Conservation (phyloP, 2,888 invertebrate genomes). For the Phaedon cochleariae region DNA sequence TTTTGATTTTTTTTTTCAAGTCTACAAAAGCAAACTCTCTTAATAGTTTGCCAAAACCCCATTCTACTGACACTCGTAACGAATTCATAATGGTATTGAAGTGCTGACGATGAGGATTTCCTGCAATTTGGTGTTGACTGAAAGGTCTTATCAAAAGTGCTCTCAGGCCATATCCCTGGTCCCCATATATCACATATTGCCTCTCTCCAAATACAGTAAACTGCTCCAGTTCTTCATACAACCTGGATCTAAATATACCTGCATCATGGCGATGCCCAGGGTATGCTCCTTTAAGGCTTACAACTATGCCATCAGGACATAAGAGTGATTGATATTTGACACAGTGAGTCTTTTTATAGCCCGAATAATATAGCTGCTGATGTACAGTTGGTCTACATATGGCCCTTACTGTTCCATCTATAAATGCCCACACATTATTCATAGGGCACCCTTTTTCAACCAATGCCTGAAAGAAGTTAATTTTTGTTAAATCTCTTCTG, state of each 20-base stretch:
- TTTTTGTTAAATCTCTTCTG: background rate
- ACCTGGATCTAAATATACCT: slow-evolving; percentile 13
- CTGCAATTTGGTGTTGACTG: slow-evolving; percentile 11
- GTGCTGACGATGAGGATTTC: slow-evolving; percentile 22
- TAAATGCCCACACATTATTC: slow-evolving; percentile 16
- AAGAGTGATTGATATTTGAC: slow-evolving; percentile 20
- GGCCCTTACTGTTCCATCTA: slow-evolving; percentile 18
- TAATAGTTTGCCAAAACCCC: slow-evolving; percentile 41
- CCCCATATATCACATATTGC: slow-evolving; percentile 15
- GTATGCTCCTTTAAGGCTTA: slow-evolving; percentile 29
- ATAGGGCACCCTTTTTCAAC: slow-evolving; percentile 6
- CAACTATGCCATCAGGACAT: slow-evolving; percentile 40
- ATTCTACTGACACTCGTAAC: slow-evolving; percentile 35
- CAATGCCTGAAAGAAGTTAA: background rate
- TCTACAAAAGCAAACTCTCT: slow-evolving; percentile 19
- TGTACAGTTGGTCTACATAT: slow-evolving; percentile 15
- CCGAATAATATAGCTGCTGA: slow-evolving; percentile 9
- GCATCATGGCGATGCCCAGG: slow-evolving; percentile 20
- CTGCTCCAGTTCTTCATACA: slow-evolving; percentile 15
- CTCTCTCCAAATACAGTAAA: background rate
- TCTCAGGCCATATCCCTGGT: slow-evolving; percentile 12
- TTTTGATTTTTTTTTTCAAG: slow-evolving; percentile 29
- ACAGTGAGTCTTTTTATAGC: slow-evolving; percentile 13
- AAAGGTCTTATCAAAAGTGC: slow-evolving; percentile 10
- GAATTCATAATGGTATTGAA: slow-evolving; percentile 33